Evolutionary conservation across 2,888 invertebrate species (phyloP).

Genomic region (Trachelus iudaicus): DNA sequence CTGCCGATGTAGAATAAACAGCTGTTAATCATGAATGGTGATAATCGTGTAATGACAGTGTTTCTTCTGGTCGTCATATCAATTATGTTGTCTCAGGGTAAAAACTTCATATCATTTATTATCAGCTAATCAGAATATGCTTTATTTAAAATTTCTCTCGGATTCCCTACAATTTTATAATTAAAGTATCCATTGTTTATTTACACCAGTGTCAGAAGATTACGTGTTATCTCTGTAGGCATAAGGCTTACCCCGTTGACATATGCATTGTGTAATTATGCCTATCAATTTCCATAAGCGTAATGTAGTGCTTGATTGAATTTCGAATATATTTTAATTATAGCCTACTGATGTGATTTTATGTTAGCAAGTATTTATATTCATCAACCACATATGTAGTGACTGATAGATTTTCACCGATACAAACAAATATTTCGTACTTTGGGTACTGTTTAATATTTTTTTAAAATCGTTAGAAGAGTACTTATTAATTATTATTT

Average conservation of each 20-base stretch:
- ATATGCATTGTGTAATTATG: background rate
- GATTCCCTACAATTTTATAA: background rate
- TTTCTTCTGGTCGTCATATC: slow-evolving; percentile 21
- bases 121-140: background rate
- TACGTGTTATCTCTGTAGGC: background rate
- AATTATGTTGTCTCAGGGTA: slow-evolving; percentile 29
- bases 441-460: too few species aligned
- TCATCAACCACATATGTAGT: background rate
- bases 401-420: background rate
- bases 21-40: slow-evolving; percentile 15
- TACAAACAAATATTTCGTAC: too few species aligned
- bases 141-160: background rate
- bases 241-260: background rate
- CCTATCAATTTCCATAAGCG: background rate
- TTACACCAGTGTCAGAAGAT: background rate
- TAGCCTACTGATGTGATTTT: background rate
- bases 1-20: background rate
- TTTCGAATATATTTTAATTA: background rate
- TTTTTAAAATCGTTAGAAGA: too few species aligned
- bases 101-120: slow-evolving; percentile 15
- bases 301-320: background rate
- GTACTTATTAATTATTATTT: background rate
- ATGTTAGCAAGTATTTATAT: background rate
- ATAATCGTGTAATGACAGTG: slow-evolving; percentile 13
- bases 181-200: background rate